A percentile compares a stretch with the other conserved stretches of the same genome.
Conservation (phyloP, 2,113 vertebrate species). For the Spheniscus mendiculus region DNA sequence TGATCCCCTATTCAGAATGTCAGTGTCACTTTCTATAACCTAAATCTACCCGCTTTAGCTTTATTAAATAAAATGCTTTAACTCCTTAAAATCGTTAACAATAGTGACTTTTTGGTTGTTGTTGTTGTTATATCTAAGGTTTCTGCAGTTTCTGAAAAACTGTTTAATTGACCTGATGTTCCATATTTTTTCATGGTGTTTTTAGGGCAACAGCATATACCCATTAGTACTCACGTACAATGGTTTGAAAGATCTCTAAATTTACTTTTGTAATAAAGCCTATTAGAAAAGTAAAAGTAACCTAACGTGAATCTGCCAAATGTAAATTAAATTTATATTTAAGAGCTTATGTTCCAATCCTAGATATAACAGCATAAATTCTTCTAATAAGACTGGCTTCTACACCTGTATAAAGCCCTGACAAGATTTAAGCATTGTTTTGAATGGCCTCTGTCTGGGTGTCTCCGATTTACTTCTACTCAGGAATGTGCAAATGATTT, state of each 20-base stretch:
- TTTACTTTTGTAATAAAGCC: constrained; percentile 61
- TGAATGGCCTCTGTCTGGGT: constrained; percentile 61
- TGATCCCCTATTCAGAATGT: constrained; percentile 65
- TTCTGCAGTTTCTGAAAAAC: constrained; percentile 48
- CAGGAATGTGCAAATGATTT: constrained; percentile 80
- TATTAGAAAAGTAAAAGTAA: constrained; percentile 60
- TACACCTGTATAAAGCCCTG: constrained; percentile 55
- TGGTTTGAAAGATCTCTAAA: constrained; percentile 50
- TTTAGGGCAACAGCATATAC: constrained; percentile 55
- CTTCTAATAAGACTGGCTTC: constrained; percentile 39
- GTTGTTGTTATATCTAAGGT: constrained; percentile 3
- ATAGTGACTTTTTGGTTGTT: constrained; percentile 62
- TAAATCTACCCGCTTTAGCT: constrained; percentile 61
- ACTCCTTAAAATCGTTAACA: constrained; percentile 55
- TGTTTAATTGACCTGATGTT: constrained; percentile 15
- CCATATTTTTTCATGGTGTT: constrained; percentile 33
- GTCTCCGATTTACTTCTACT: constrained; percentile 67
- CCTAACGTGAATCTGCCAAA: constrained; percentile 54
- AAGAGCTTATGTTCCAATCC: constrained; percentile 66
- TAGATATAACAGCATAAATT: constrained; percentile 26
- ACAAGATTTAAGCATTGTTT: constrained; percentile 55
- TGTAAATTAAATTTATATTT: constrained; percentile 57
- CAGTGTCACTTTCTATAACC: constrained; percentile 66
- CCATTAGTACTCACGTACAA: constrained; percentile 42
- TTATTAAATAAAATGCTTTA: constrained; percentile 70